Percentiles rank a stretch among this genome's conserved stretches.
Conservation (phyloP, 2,888 invertebrate genomes). For the Chaetoderma sp. region DNA sequence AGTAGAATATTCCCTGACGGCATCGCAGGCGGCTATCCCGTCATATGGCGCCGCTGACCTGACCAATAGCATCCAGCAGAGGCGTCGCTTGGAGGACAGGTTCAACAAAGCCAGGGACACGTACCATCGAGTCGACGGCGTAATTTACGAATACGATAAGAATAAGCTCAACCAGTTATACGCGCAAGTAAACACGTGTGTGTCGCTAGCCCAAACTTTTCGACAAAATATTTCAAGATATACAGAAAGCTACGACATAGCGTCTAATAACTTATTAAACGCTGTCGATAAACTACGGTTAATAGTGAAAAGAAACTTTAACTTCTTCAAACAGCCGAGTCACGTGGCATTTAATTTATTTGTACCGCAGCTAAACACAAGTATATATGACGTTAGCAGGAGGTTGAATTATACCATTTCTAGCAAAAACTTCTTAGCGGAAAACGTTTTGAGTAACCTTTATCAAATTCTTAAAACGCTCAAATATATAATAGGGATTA, state of each 20-base stretch:
- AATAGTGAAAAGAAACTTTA: background rate
- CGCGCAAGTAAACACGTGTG: background rate
- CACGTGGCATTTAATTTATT: slow-evolving; percentile 2
- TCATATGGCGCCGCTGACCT: background rate
- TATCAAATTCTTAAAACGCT: background rate
- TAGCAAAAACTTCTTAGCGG: background rate
- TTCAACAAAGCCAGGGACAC: background rate
- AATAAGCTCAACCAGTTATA: background rate
- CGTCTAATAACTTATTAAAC: background rate
- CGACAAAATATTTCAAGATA: background rate
- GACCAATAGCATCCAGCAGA: background rate
- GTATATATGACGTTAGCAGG: background rate
- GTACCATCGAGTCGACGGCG: background rate
- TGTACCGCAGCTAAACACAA: background rate
- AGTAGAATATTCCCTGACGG: background rate
- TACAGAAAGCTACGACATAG: background rate
- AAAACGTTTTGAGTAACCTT: background rate
- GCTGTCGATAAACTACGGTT: background rate
- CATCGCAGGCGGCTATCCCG: background rate
- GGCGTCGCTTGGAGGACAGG: background rate
- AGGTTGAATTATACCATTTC: too few relatives aligned
- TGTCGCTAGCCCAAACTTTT: background rate
- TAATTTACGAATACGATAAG: background rate
- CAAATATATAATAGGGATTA: background rate
- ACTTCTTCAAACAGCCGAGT: background rate